phyloP scores from a whole-genome alignment of 92 coral and sea anemone genomes.

The Virgularia gustaviana region DNA sequence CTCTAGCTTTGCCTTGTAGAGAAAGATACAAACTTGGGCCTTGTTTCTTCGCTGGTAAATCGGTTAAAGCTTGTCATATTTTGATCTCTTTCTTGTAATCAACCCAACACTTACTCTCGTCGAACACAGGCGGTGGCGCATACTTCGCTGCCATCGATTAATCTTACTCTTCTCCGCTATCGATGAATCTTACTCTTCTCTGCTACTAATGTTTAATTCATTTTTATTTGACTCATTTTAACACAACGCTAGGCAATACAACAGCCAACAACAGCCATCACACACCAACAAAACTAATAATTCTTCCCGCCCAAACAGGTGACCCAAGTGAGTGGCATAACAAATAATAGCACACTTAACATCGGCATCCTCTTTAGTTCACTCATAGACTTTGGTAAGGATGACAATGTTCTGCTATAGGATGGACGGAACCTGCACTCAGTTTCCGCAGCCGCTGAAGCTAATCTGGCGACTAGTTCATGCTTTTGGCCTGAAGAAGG shows the following conservation, averaged over 20 bases:
- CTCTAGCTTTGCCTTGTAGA: slow-evolving; percentile 22
- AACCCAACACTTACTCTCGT: slow-evolving; percentile 16
- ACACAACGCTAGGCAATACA: too few species aligned
- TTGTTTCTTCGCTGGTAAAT: slow-evolving; percentile 14
- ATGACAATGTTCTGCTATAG: neutral
- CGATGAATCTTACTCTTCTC: slow-evolving; percentile 4
- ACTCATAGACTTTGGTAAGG: neutral
- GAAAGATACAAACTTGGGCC: slow-evolving; percentile 24
- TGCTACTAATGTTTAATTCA: neutral
- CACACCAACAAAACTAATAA: too few species aligned
- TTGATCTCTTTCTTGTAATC: slow-evolving; percentile 24
- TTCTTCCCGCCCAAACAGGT: too few species aligned
- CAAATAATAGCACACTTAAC: too few species aligned
- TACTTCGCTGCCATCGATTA: slow-evolving; percentile 3
- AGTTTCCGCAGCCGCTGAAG: neutral
- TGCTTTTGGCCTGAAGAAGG: slow-evolving; percentile 44
- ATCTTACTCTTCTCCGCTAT: too few species aligned
- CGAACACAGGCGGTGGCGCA: slow-evolving; percentile 7
- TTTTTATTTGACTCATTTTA: too few species aligned
- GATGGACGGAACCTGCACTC: neutral
- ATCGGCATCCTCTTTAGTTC: neutral
- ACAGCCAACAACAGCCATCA: too few species aligned
- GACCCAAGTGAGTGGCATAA: too few species aligned
- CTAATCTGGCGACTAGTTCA: slow-evolving; percentile 34
- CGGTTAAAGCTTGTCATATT: slow-evolving; percentile 18